A percentile compares a stretch with the other conserved stretches of the same genome.
These are phyloP conservation scores for Dexiosoma caninum DNA, from an alignment of 2,888 invertebrate genomes.

Conservation along the genomic window DNA sequence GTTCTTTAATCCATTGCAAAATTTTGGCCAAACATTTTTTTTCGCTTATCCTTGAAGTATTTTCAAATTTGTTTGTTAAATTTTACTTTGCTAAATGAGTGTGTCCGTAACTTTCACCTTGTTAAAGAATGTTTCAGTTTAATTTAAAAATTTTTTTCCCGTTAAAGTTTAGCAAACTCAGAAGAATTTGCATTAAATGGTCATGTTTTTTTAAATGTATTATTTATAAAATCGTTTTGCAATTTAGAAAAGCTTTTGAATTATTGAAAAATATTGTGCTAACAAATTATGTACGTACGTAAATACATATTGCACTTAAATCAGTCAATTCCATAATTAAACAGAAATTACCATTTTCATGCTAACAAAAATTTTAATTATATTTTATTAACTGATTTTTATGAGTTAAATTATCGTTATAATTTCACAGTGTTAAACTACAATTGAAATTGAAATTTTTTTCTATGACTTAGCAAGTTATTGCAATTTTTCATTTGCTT, in stretches of 20 bases:
- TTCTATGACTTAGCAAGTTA: no score
- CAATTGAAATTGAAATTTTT: no score
- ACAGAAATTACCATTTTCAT: no score
- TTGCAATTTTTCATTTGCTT: no score
- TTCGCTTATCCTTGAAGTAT: conserved; percentile 19
- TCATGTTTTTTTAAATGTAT: conserved; percentile 10
- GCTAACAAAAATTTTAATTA: no score
- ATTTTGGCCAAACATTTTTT: background rate
- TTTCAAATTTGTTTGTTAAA: background rate
- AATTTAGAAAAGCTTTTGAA: background rate
- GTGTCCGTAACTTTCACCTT: conserved; percentile 29
- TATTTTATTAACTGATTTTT: no score
- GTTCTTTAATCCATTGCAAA: background rate
- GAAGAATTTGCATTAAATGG: background rate
- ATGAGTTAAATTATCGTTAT: no score
- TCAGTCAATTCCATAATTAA: background rate
- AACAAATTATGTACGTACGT: no score
- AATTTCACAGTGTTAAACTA: no score
- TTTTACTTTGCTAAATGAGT: background rate
- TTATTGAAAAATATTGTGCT: background rate
- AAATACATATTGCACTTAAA: background rate
- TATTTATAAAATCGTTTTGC: conserved; percentile 22
- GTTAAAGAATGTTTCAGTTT: conserved; percentile 4
- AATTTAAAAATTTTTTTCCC: background rate
- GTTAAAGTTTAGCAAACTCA: conserved; percentile 40